These are phyloP conservation scores for Rachycentron canadum DNA, from an alignment of 2,797 vertebrate genomes.

Conservation along the genomic window DNA sequence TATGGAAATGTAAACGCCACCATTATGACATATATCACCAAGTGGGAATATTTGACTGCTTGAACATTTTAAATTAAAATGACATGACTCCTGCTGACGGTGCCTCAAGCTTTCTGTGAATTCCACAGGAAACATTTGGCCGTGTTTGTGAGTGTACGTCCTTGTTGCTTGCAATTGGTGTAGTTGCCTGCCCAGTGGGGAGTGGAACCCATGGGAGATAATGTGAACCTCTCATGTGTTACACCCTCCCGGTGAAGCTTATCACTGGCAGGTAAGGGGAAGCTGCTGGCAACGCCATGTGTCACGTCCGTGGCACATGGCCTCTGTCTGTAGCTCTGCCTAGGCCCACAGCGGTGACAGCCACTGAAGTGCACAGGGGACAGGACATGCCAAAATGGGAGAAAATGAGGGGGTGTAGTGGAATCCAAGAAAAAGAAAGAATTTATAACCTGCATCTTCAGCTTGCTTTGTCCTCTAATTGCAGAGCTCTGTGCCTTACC, in stretches of 20 bases:
- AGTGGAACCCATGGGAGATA: constrained; percentile 22
- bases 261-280: constrained; percentile 44
- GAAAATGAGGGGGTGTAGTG: background rate
- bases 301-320: constrained; percentile 9
- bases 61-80: constrained; percentile 34
- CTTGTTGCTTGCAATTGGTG: constrained; percentile 25
- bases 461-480: constrained; percentile 13
- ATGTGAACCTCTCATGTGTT: constrained; percentile 37
- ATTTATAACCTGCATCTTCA: background rate
- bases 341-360: constrained; percentile 6
- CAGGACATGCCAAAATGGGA: background rate
- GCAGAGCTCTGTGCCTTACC: constrained; percentile 27
- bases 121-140: constrained; percentile 31
- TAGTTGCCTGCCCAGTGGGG: constrained; percentile 17
- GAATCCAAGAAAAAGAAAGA: background rate
- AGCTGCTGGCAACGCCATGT: constrained; percentile 13
- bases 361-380: background rate
- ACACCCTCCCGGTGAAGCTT: constrained; percentile 26
- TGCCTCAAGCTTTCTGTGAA: constrained; percentile 1
- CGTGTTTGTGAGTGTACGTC: constrained; percentile 27
- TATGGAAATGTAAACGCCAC: constrained; percentile 5
- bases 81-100: background rate
- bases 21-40: constrained; percentile 18
- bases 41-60: constrained; percentile 26
- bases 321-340: constrained; percentile 8